Percentiles rank a stretch among this genome's conserved stretches.
phyloP scores from a whole-genome alignment of 2,113 vertebrate genomes.

The Mungos mungo region DNA sequence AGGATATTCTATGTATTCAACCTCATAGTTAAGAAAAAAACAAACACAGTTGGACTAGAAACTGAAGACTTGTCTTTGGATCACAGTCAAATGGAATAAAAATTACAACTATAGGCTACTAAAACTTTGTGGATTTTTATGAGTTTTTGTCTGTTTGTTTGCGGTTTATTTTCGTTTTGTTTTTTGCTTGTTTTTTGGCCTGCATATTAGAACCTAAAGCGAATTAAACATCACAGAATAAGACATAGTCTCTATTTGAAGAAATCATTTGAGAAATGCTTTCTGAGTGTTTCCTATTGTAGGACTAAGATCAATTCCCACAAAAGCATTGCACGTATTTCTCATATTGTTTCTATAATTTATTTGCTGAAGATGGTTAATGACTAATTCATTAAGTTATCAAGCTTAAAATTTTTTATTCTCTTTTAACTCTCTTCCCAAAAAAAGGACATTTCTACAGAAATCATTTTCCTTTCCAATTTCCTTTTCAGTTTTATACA shows the following conservation, averaged over 20 bases:
- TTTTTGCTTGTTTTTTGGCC: neutral
- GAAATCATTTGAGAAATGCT: neutral
- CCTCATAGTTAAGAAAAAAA: neutral
- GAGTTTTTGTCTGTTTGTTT: neutral
- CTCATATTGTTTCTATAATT: neutral
- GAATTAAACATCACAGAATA: neutral
- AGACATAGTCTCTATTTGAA: neutral
- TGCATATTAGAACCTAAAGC: neutral
- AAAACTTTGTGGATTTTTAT: neutral
- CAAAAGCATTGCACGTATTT: neutral
- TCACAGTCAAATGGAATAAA: neutral
- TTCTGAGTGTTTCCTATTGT: neutral
- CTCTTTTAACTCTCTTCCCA: neutral
- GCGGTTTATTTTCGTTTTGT: neutral
- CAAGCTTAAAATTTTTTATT: neutral
- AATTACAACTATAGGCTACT: neutral
- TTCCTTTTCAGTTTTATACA: neutral
- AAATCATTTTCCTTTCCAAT: neutral
- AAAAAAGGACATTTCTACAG: neutral
- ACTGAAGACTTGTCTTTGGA: neutral
- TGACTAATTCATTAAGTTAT: constrained; percentile 3
- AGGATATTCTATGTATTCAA: neutral
- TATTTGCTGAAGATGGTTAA: neutral
- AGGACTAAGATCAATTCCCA: neutral
- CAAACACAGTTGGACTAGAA: neutral